Evolutionary conservation across 2,888 invertebrate genomes (phyloP), one percentile per base, ranked within the genome.

Genomic region (Phyllotreta cruciferae): DNA sequence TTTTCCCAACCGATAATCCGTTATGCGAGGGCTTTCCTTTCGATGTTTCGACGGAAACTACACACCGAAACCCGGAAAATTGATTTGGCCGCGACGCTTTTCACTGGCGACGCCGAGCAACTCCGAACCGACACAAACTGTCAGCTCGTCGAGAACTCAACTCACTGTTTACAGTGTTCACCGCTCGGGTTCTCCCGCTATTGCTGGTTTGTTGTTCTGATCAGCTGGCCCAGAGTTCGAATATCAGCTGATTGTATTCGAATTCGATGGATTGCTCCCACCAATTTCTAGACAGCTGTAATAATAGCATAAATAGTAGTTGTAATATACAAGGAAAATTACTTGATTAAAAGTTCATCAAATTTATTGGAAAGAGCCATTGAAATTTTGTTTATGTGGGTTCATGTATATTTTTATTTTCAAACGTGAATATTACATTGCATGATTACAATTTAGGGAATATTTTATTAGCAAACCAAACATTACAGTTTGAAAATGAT

Each of bases 161-260:
- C 24, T 24, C 24, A 24, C 24, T 24, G 24, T 24, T 24, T 4
- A 24, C 24, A 24, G 24, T 24, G 24, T 24, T 24, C 24, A 24
- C 24, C 24, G 24, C 67, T 66, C 61, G 55, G 54, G 44, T 49
- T 45, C 56, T 53, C 57, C 24, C 24, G 24, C 24, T 24, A 24
- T 1, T 24, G 56, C 65, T 72, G 66, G 72, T 75, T 78, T 77
- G 76, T 76, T 76, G 66, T 76, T 71, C 72, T 70, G 71, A 77
- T 77, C 77, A 78, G 78, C 77, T 78, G 77, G 67, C 62, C 38
- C 56, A 62, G 64, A 52, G 24, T 42, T 53, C 69, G 50, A 60
- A 14, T 70, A 71, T 68, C 74, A 70, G 70, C 71, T 71, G 71
- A 70, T 70, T 62, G 45, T 57, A 44, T 24, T 41, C 54, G 52